These are phyloP conservation scores for Calcarius lapponicus DNA, from an alignment of 2,797 vertebrate genomes.

Conservation along the genomic window DNA sequence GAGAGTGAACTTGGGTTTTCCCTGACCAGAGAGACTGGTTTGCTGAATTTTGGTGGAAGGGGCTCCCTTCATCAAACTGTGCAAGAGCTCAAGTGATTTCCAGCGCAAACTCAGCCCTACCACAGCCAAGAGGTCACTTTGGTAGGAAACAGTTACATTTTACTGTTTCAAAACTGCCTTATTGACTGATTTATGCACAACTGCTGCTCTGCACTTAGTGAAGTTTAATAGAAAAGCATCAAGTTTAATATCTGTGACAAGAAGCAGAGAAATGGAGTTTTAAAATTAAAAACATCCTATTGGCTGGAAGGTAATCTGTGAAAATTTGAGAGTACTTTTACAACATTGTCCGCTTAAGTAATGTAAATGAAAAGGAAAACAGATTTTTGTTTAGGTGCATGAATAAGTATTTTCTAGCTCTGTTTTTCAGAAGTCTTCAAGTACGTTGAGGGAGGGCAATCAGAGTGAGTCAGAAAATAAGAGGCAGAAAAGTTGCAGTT, in stretches of 20 bases:
- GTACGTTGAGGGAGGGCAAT: accelerated
- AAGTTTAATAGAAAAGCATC: not conserved
- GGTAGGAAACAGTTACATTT: not conserved
- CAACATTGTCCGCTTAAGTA: not conserved
- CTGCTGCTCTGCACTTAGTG: not conserved
- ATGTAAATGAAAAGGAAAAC: not conserved
- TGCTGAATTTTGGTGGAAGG: not conserved
- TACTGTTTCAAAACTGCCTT: not conserved
- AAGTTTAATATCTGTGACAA: not conserved
- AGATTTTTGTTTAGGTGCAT: not conserved
- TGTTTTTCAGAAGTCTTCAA: not conserved
- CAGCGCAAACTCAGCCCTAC: not conserved
- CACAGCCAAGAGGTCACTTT: not conserved
- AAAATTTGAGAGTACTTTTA: not conserved
- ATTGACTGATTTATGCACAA: not conserved
- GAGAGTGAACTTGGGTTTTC: not conserved
- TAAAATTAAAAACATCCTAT: not conserved
- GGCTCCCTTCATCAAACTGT: not conserved
- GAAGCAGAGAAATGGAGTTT: not conserved
- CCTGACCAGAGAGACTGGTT: not conserved
- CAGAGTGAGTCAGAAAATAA: not conserved
- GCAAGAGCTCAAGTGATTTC: not conserved
- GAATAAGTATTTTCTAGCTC: not conserved
- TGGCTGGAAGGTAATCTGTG: not conserved
- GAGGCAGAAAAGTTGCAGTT: not conserved